Evolutionary conservation across 2,113 vertebrate species (phyloP).

Genomic region (Phylloscopus trochilus): DNA sequence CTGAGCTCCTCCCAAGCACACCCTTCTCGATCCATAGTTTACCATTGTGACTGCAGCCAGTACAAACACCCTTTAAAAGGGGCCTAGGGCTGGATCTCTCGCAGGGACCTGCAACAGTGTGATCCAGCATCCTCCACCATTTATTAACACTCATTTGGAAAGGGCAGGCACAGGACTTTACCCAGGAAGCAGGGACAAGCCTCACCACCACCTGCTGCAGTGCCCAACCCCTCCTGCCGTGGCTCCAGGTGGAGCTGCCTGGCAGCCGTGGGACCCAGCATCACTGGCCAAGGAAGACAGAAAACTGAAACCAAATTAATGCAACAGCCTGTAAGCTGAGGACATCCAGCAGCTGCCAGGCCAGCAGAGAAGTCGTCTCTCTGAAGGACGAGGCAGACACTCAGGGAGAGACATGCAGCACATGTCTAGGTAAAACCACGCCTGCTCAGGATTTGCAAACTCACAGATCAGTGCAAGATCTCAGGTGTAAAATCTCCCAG

Average conservation of each 20-base stretch:
- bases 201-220: background rate
- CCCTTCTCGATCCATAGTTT: rapidly evolving
- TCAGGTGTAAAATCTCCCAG: background rate
- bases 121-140: background rate
- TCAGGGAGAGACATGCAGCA: rapidly evolving
- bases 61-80: background rate
- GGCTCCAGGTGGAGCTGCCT: background rate
- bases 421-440: background rate
- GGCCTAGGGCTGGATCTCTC: background rate
- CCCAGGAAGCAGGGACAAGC: background rate
- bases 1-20: background rate
- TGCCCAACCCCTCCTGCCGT: background rate
- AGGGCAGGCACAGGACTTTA: background rate
- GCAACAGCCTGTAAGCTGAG: background rate
- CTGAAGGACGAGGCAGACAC: background rate
- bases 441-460: background rate
- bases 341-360: background rate
- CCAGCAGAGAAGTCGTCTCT: background rate
- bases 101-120: background rate
- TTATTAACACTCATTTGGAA: background rate
- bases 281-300: rapidly evolving
- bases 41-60: background rate
- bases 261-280: rapidly evolving
- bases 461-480: background rate
- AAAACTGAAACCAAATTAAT: background rate